phyloP scores from a whole-genome alignment of 2,797 vertebrate species.

The Corythornis leucogaster region DNA sequence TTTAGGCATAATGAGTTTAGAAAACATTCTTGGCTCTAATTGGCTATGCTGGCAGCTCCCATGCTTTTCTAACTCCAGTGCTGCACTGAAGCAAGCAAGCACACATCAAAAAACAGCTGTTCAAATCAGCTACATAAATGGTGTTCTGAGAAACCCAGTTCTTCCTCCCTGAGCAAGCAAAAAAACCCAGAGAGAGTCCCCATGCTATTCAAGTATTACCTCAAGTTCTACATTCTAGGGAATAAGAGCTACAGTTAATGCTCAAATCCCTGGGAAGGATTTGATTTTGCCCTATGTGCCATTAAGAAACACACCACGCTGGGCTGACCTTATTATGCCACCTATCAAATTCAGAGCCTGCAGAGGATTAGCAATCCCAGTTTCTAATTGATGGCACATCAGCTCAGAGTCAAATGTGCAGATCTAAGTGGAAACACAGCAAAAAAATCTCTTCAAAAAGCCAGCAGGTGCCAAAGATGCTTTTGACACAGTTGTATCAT shows the following conservation, averaged over 20 bases:
- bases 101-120: neutral
- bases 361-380: conserved; percentile 54
- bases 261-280: conserved; percentile 35
- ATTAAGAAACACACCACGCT: conserved; percentile 21
- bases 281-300: conserved; percentile 24
- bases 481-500: neutral
- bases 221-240: neutral
- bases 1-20: conserved; percentile 35
- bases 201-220: neutral
- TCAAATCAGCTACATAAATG: neutral
- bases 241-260: neutral
- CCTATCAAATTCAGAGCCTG: conserved; percentile 59
- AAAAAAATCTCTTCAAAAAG: conserved; percentile 31
- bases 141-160: neutral
- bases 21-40: conserved; percentile 29
- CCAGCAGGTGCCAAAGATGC: conserved; percentile 14
- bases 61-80: neutral
- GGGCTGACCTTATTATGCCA: conserved; percentile 55
- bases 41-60: conserved; percentile 9
- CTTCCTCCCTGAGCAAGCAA: neutral
- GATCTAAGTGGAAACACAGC: neutral
- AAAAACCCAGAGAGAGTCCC: neutral
- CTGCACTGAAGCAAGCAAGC: neutral
- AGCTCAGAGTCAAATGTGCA: conserved; percentile 29
- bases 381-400: conserved; percentile 50